Conservation (phyloP, 2,113 vertebrate genomes). For the Connochaetes taurinus region DNA sequence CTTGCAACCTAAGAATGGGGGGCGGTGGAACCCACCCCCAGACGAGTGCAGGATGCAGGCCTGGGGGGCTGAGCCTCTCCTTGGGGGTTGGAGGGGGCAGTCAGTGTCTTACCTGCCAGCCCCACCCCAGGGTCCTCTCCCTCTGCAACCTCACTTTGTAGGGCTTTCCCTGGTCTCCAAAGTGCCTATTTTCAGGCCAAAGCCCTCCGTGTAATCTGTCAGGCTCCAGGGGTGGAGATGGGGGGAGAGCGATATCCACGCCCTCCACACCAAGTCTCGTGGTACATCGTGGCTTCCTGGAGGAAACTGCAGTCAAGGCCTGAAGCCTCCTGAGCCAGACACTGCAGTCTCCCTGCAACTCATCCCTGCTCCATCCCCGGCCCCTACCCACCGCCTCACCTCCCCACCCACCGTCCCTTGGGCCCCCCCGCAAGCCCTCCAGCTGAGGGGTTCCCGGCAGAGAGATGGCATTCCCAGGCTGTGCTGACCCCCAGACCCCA, state of each 20-base stretch:
- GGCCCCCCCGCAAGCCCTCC: background rate
- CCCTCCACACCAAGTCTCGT: fast-evolving
- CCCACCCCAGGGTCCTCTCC: background rate
- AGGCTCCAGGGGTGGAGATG: fast-evolving
- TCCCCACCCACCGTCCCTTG: fast-evolving
- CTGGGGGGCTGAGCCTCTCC: background rate
- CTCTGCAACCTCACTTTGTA: fast-evolving
- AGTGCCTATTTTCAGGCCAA: background rate
- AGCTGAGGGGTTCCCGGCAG: background rate
- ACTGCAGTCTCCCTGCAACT: background rate
- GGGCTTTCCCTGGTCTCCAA: no score
- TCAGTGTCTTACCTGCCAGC: fast-evolving
- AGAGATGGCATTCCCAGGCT: background rate
- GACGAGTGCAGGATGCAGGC: background rate
- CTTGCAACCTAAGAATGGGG: background rate
- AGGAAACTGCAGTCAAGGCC: no score
- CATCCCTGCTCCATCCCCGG: fast-evolving
- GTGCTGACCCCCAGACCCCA: no score
- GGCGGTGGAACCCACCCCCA: fast-evolving
- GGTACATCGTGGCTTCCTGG: fast-evolving
- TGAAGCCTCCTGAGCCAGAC: background rate
- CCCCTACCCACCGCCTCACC: no score
- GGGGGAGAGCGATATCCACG: fast-evolving
- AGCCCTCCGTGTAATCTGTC: background rate
- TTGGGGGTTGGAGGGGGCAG: background rate